Evolutionary conservation across 2,113 vertebrate species (phyloP).

Genomic region (Pygoscelis antarcticus): DNA sequence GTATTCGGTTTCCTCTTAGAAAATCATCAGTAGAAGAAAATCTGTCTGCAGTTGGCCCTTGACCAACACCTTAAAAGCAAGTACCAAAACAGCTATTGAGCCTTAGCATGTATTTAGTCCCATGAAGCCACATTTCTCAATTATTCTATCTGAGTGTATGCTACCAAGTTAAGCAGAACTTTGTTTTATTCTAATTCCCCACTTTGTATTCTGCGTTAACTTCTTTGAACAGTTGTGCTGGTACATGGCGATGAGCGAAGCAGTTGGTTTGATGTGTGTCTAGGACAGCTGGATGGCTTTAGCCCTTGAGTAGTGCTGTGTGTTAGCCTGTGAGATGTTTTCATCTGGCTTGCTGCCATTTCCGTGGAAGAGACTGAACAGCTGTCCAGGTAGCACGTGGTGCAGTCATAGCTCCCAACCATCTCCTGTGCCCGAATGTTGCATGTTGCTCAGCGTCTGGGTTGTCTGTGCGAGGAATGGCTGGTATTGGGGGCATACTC

Average conservation of each 20-base stretch:
- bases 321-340: not conserved
- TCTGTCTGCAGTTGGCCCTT: not conserved
- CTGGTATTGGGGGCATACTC: not conserved
- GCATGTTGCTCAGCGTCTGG: not conserved
- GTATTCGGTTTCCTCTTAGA: not conserved
- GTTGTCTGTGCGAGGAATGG: not conserved
- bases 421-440: not conserved
- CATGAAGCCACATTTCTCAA: not conserved
- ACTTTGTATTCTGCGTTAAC: not conserved
- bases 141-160: not conserved
- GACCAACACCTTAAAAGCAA: not conserved
- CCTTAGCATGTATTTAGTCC: not conserved
- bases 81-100: not conserved
- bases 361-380: not conserved
- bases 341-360: not conserved
- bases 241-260: not conserved
- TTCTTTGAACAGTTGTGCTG: not conserved
- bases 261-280: not conserved
- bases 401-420: not conserved
- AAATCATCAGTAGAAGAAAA: not conserved
- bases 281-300: not conserved
- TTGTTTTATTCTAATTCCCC: not conserved
- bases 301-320: not conserved
- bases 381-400: not conserved
- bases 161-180: not conserved